Base-by-base conservation (phyloP, 2,113 vertebrate genomes). In the Vombatus ursinus region DNA sequence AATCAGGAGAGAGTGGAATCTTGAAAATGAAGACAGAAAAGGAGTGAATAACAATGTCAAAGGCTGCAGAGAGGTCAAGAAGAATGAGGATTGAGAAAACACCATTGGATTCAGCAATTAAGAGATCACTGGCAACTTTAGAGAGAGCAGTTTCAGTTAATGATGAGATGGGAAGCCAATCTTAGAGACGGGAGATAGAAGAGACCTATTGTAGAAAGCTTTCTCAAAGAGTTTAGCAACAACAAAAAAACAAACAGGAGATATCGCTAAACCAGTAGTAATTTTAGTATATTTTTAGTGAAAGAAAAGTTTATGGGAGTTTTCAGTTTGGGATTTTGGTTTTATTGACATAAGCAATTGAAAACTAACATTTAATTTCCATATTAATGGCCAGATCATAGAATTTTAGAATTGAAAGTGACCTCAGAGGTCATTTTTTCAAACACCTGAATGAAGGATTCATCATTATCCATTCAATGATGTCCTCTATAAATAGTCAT, bases 261-360 rank as follows among this genome's bases (percentile, higher is more conserved):
- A 57, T 28, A 57, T 57, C 4, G 37, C 14, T n/a, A n/a, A 68
- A 77, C 61, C n/a, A 19, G 61, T n/a, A n/a, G 61, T 77, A 5
- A 37, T 10, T 94, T 90, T 25, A 84, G 48, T 92, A 93, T 84
- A 51, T 89, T 92, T 91, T 57, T 92, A 89, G 89, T 50, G 28
- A 91, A 84, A 92, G 52, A n/a, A 89, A 84, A 92, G 52, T 49
- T 8, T 4, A 91, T 44, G 19, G 3, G 90, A 57, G 10, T 9
- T 93, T 96, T 96, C 89, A 19, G 37, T 92, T 96, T 37, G 89
- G 50, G 31, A 68, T 93, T 44, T 95, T 89, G 48, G 48, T 31
- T 10, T 77, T 89, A 11, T 47, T 48, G 53, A 24, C 50, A 68
- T 16, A 93, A 26, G 95, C 19, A 54, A 14, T 10, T 48, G 44